These are phyloP conservation scores for Maniola jurtina DNA, from an alignment of 1,140 invertebrate genomes.

Conservation along the genomic window DNA sequence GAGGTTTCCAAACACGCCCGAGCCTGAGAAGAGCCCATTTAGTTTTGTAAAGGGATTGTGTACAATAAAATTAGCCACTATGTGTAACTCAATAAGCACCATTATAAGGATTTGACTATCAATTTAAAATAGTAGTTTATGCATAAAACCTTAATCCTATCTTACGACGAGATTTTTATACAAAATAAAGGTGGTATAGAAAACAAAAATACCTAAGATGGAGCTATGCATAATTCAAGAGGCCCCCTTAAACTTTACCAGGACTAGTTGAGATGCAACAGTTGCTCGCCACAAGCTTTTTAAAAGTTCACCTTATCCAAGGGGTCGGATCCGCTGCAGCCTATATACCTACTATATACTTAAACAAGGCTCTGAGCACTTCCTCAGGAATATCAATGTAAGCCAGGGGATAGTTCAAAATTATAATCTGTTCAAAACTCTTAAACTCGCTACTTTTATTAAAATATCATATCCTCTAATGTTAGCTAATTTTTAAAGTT, in stretches of 20 bases:
- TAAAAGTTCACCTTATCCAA: slow-evolving; percentile 38
- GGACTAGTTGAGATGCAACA: slow-evolving; percentile 39
- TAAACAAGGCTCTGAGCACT: slow-evolving; percentile 10
- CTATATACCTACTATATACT: slow-evolving; percentile 4
- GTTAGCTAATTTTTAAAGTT: no score
- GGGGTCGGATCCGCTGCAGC: slow-evolving; percentile 23
- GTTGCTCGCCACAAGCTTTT: slow-evolving; percentile 38
- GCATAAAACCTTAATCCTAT: no score
- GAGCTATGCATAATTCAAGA: slow-evolving; percentile 38
- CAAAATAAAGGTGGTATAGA: neutral
- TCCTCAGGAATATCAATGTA: neutral
- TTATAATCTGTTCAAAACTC: neutral
- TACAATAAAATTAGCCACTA: no score
- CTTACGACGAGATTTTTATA: neutral
- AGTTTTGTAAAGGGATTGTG: no score
- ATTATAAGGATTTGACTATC: no score
- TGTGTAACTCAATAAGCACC: no score
- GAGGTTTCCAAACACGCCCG: no score
- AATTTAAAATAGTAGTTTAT: no score
- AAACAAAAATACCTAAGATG: slow-evolving; percentile 31
- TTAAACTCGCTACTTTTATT: neutral
- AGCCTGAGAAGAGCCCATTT: no score
- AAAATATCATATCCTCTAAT: no score
- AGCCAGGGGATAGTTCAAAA: neutral
- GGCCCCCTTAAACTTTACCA: slow-evolving; percentile 35